phyloP scores from a whole-genome alignment of 2,888 invertebrate genomes.

The Aleiodes leptofemur region DNA sequence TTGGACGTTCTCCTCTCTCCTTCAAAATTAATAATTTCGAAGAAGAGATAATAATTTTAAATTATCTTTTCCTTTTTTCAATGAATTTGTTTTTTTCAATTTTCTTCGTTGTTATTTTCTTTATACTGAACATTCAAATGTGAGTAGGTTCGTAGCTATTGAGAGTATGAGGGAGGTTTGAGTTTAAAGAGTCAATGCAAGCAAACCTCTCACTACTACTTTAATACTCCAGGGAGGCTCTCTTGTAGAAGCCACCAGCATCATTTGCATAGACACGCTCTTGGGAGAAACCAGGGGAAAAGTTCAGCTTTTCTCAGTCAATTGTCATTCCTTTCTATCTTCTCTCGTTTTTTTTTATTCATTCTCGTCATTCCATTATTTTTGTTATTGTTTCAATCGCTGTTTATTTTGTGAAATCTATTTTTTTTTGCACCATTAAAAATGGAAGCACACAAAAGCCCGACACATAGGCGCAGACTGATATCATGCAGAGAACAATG shows the following conservation, averaged over 20 bases:
- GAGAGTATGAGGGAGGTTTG: background rate
- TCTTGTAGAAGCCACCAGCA: background rate
- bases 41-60: no score
- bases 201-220: background rate
- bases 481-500: background rate
- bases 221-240: conserved; percentile 6
- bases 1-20: no score
- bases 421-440: background rate
- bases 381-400: conserved; percentile 14
- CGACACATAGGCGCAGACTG: background rate
- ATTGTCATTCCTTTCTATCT: background rate
- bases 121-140: background rate
- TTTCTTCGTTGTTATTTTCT: no score
- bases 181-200: conserved; percentile 1
- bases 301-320: conserved; percentile 18
- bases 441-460: background rate
- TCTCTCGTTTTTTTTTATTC: no score
- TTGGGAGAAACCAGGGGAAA: conserved; percentile 10
- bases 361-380: background rate
- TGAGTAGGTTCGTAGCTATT: background rate
- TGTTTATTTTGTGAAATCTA: conserved; percentile 8
- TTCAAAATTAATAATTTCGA: no score
- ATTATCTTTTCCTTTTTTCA: no score
- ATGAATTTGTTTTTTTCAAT: background rate
- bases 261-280: conserved; percentile 18